Base-by-base conservation (phyloP, 2,797 vertebrate genomes). In the Macroramphosus scolopax region DNA sequence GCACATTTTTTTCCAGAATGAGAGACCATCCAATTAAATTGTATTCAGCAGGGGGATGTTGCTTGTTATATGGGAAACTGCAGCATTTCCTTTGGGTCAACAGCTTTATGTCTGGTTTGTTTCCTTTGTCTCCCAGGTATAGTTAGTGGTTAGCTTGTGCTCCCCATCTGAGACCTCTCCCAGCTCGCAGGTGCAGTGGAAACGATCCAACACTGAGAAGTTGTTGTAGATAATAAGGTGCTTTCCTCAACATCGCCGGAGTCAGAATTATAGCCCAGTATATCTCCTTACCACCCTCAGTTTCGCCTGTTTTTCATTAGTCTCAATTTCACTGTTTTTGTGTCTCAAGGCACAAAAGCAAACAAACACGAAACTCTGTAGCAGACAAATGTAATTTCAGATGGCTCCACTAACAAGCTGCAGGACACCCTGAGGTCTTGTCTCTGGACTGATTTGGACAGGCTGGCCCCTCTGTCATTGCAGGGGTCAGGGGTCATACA, bases 21-120 rank as follows among this genome's bases (percentile, higher is more conserved):
- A 17, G 65, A 77, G 63, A 69, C 61, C 40, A 41, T 63, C 84
- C 83, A 90, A 86, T 90, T 88, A 88, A 85, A 80, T 73, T 26
- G 11, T 47, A 62, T 65, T 72, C 50, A 65, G 55, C 54, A 58
- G 46, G 45, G 50, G 70, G 49, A 51, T 32, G 61, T 48, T 64
- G 76, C 77, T 88, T 80, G 77, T 87, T 85, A 77, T 52, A 24
- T 63, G 72, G 63, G 33, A 56, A 54, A 72, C 48, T 37, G 51
- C 42, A 56, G 53, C 58, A 64, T 80, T 74, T 89, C 88, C 84
- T 87, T 78, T 48, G 87, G 88, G 88, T 84, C 80, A 79, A 46
- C 43, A 20, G 40, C 47, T 75, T 70, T 53, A 56, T 51, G 50
- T 77, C 72, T 57, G 59, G 32, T 64, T 73, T 79, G 76, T 73